These are phyloP conservation scores for Philypnodon macrostomus DNA, from an alignment of 2,797 vertebrate species.

Conservation along the genomic window DNA sequence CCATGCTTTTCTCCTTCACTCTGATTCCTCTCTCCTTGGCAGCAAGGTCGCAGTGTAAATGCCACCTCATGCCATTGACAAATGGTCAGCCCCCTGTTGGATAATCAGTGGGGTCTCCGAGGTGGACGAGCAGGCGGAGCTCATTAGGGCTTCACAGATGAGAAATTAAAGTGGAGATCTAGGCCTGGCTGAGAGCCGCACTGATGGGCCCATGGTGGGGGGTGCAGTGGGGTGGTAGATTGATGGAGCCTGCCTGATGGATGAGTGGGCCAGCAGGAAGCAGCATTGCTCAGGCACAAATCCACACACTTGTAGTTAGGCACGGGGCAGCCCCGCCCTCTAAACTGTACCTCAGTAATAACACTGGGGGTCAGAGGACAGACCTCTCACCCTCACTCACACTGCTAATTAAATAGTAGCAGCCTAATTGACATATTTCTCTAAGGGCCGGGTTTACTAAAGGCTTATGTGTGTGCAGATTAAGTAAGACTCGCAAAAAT, in stretches of 20 bases:
- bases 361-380: slow-evolving; percentile 38
- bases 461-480: too few species aligned
- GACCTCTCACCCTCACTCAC: slow-evolving; percentile 31
- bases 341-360: slow-evolving; percentile 35
- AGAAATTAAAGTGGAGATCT: slow-evolving; percentile 77
- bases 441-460: too few species aligned
- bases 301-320: slow-evolving; percentile 13
- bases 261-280: slow-evolving; percentile 68
- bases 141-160: slow-evolving; percentile 75
- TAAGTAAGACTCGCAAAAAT: too few species aligned
- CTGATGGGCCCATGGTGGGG: slow-evolving; percentile 35
- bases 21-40: slow-evolving; percentile 59
- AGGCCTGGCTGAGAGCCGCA: slow-evolving; percentile 57
- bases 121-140: slow-evolving; percentile 74
- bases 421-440: slow-evolving; percentile 48
- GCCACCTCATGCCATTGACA: slow-evolving; percentile 73
- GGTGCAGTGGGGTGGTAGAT: slow-evolving; percentile 17
- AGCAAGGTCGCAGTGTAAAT: slow-evolving; percentile 73
- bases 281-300: slow-evolving; percentile 47
- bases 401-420: slow-evolving; percentile 57
- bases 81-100: slow-evolving; percentile 67
- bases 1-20: slow-evolving; percentile 20
- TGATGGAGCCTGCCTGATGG: slow-evolving; percentile 62
- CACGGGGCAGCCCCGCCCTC: slow-evolving; percentile 16
- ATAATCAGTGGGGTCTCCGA: slow-evolving; percentile 76